Evolutionary conservation across 2,888 invertebrate species (phyloP).

Genomic region (Onchidella celtica): DNA sequence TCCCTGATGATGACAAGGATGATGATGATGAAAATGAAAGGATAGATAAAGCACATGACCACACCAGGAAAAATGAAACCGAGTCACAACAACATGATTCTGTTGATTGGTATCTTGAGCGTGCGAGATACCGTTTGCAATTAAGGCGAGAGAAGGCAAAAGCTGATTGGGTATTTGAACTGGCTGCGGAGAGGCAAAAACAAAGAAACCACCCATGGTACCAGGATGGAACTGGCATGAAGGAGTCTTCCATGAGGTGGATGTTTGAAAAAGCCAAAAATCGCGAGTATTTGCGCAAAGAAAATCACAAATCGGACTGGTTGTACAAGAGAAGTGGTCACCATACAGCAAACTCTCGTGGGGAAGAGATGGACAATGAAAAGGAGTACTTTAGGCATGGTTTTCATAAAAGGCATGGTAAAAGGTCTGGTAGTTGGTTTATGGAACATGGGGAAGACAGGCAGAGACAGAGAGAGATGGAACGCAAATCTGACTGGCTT

Average conservation of each 20-base stretch:
- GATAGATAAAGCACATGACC: neutral
- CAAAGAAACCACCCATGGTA: conserved; percentile 5
- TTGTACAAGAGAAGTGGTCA: conserved; percentile 40
- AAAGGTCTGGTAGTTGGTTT: conserved; percentile 26
- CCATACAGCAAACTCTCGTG: neutral
- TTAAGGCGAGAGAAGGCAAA: conserved; percentile 10
- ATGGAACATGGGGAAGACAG: conserved; percentile 27
- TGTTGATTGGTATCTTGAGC: neutral
- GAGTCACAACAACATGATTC: neutral
- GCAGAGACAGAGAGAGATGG: conserved; percentile 14
- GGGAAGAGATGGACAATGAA: neutral
- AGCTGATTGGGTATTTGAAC: conserved; percentile 45
- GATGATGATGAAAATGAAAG: neutral
- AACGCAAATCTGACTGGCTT: conserved; percentile 37
- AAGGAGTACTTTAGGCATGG: neutral
- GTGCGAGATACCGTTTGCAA: neutral
- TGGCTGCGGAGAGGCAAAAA: conserved; percentile 16
- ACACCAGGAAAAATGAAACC: neutral
- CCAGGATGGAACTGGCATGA: neutral
- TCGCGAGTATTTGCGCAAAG: conserved; percentile 21
- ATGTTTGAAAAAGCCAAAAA: conserved; percentile 46
- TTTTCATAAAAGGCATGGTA: neutral
- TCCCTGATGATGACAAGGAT: neutral
- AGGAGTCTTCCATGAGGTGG: conserved; percentile 35
- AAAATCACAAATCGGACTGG: conserved; percentile 41